phyloP scores from a whole-genome alignment of 2,113 vertebrate species.

The Oncorhynchus nerka region DNA sequence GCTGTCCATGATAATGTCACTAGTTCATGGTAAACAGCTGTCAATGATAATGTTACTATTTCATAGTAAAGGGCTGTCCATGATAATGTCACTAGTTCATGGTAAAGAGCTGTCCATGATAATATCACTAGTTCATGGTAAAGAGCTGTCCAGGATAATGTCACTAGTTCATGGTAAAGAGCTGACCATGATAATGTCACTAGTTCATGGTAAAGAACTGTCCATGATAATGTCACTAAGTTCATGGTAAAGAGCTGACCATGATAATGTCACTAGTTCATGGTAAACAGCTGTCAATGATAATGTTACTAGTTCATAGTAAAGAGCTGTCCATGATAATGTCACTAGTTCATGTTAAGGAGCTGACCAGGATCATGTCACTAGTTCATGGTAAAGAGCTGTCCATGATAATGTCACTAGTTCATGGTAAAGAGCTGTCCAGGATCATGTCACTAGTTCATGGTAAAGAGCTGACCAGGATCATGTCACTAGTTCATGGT shows the following conservation, averaged over 20 bases:
- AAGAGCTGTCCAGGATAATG: slow-evolving; percentile 11
- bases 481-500: slow-evolving; percentile 17
- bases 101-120: slow-evolving; percentile 27
- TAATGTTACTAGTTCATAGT: slow-evolving; percentile 15
- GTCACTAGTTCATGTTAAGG: slow-evolving; percentile 29
- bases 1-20: neutral
- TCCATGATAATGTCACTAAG: too few relatives aligned
- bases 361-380: neutral
- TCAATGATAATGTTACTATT: too few relatives aligned
- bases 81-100: neutral
- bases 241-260: slow-evolving; percentile 38
- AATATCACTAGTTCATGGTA: slow-evolving; percentile 14
- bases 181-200: neutral
- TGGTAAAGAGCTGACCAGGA: slow-evolving; percentile 32
- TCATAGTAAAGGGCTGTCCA: slow-evolving; percentile 37
- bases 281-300: slow-evolving; percentile 32
- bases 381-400: slow-evolving; percentile 37
- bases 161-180: slow-evolving; percentile 31
- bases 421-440: slow-evolving; percentile 37
- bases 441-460: neutral
- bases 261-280: neutral
- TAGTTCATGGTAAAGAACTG: slow-evolving; percentile 37
- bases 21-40: slow-evolving; percentile 37
- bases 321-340: slow-evolving; percentile 12
- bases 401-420: too few relatives aligned